These are phyloP conservation scores for Geotrupes spiniger DNA, from an alignment of 2,888 invertebrate genomes.

Conservation along the genomic window DNA sequence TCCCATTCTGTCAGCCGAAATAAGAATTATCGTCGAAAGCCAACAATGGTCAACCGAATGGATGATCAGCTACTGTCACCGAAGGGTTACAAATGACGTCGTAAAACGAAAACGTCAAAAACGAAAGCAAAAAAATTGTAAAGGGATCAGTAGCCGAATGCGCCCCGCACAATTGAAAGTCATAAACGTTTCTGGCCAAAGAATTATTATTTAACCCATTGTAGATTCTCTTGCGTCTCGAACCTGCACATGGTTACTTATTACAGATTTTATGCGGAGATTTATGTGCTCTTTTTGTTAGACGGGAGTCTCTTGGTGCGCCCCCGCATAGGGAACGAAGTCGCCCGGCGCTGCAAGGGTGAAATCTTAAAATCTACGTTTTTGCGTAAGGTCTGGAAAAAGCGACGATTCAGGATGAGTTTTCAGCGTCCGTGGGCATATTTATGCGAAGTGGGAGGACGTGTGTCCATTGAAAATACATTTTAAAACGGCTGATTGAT, in stretches of 20 bases:
- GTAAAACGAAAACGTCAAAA: constrained; percentile 26
- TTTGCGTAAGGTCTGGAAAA: too few relatives aligned
- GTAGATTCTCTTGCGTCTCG: constrained; percentile 22
- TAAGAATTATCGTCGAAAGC: constrained; percentile 8
- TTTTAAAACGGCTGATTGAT: too few relatives aligned
- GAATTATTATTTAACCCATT: constrained; percentile 44
- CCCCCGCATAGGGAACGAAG: too few relatives aligned
- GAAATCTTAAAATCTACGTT: too few relatives aligned
- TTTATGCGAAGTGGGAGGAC: too few relatives aligned
- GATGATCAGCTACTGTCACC: constrained; percentile 28
- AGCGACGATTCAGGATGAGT: too few relatives aligned
- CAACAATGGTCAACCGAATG: constrained; percentile 13
- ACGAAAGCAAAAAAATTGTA: constrained; percentile 24
- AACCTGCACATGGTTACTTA: constrained; percentile 34
- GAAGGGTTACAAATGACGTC: constrained; percentile 34
- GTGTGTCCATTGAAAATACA: too few relatives aligned
- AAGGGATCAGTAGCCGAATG: constrained; percentile 29
- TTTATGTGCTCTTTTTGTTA: constrained; percentile 3
- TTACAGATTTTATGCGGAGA: constrained; percentile 30
- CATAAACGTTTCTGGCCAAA: constrained; percentile 39
- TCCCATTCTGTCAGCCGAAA: constrained; percentile 5
- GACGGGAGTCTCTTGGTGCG: too few relatives aligned
- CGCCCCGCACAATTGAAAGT: constrained; percentile 33
- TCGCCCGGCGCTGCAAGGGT: too few relatives aligned
- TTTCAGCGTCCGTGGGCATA: too few relatives aligned